Percentiles rank a stretch among this genome's conserved stretches.
Evolutionary conservation across 2,797 vertebrate species (phyloP).

Genomic region (Simalia tracyae): DNA sequence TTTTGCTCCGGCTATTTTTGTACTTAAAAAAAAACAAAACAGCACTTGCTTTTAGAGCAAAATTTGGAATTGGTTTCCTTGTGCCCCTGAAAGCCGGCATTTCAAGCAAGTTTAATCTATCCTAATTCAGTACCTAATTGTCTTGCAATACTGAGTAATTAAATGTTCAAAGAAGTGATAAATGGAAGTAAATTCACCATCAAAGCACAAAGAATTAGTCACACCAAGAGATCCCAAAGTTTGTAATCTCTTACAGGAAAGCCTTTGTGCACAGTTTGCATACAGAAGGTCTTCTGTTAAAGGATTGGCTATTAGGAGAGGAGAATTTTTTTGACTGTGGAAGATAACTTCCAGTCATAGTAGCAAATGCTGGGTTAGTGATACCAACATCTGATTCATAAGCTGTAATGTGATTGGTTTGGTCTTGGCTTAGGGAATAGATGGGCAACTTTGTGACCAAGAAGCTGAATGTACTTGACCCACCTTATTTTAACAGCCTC

Average conservation of each 20-base stretch:
- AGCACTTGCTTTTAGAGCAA: not conserved
- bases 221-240: constrained; percentile 64
- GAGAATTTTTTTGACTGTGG: not conserved
- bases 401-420: not conserved
- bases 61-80: not conserved
- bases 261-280: not conserved
- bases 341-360: not conserved
- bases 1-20: not conserved
- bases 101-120: constrained; percentile 79
- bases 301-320: not conserved
- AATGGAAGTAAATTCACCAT: constrained; percentile 81
- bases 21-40: not conserved
- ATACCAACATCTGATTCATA: not conserved
- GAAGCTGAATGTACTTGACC: not conserved
- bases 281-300: not conserved
- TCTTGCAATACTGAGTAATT: constrained; percentile 82
- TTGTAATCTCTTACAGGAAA: constrained; percentile 52
- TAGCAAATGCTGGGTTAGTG: not conserved
- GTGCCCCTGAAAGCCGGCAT: constrained; percentile 66
- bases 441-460: not conserved
- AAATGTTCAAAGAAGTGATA: constrained; percentile 86
- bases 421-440: not conserved
- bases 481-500: not conserved
- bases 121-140: constrained; percentile 83
- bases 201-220: constrained; percentile 81